A percentile compares a stretch with the other conserved stretches of the same genome.
Evolutionary conservation across 2,797 vertebrate genomes (phyloP).

Genomic region (Cichlasoma orientale): DNA sequence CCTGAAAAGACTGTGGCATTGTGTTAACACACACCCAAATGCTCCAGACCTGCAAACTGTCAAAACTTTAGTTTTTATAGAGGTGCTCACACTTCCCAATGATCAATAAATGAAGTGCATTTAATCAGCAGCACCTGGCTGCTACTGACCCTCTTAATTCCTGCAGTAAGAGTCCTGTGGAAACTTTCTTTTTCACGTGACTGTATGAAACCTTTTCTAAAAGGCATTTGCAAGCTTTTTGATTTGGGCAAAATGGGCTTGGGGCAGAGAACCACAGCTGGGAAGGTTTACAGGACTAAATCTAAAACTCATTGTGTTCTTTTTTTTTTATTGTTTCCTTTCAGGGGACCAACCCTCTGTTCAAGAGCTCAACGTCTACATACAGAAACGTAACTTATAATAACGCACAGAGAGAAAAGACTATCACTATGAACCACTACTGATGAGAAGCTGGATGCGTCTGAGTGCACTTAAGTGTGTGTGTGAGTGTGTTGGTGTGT

Average conservation of each 20-base stretch:
- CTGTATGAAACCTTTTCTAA: too few species aligned
- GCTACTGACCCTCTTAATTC: too few species aligned
- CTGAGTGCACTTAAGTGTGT: slow-evolving; percentile 59
- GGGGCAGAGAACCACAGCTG: not conserved
- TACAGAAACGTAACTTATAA: slow-evolving; percentile 98
- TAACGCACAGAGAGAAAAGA: slow-evolving; percentile 83
- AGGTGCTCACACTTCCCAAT: too few species aligned
- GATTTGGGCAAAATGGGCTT: not conserved
- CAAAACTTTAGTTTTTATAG: too few species aligned
- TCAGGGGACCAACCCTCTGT: slow-evolving; percentile 96
- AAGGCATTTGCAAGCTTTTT: not conserved
- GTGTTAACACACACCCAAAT: too few species aligned
- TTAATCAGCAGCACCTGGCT: too few species aligned
- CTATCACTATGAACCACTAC: slow-evolving; percentile 58
- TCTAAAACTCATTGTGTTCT: not conserved
- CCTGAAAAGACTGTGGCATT: too few species aligned
- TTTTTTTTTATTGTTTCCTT: slow-evolving; percentile 43
- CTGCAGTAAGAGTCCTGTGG: too few species aligned
- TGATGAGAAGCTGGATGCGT: slow-evolving; percentile 52
- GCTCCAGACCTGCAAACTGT: too few species aligned
- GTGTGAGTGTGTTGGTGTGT: slow-evolving; percentile 28
- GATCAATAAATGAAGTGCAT: too few species aligned
- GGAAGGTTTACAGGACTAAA: not conserved
- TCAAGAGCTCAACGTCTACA: slow-evolving; percentile 94
- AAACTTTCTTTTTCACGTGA: too few species aligned